These are phyloP conservation scores for Euplexia lucipara DNA, from an alignment of 2,888 invertebrate genomes.

Conservation along the genomic window DNA sequence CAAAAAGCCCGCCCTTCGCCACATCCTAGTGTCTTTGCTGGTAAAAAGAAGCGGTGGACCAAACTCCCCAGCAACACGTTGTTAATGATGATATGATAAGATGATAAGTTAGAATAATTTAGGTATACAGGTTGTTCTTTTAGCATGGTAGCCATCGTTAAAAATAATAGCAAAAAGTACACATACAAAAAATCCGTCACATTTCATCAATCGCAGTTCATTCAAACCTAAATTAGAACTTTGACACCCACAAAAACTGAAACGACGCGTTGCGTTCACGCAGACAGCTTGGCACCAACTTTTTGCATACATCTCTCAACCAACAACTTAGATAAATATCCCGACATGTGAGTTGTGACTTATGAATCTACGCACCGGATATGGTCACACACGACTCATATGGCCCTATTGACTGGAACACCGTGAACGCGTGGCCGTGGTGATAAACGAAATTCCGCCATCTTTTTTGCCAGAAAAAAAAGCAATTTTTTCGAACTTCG, in stretches of 20 bases:
- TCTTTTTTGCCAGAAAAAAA: slow-evolving; percentile 9
- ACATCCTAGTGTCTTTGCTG: too few species aligned
- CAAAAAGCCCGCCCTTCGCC: too few species aligned
- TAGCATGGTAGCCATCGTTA: too few species aligned
- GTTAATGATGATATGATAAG: too few species aligned
- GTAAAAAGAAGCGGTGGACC: too few species aligned
- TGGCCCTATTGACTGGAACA: slow-evolving; percentile 38
- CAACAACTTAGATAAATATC: slow-evolving; percentile 57
- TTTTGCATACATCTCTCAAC: slow-evolving; percentile 74
- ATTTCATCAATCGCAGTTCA: slow-evolving; percentile 2
- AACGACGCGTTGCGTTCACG: slow-evolving; percentile 37
- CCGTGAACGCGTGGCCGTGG: slow-evolving; percentile 51
- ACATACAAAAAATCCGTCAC: background rate
- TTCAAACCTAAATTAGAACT: slow-evolving; percentile 29
- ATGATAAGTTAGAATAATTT: too few species aligned
- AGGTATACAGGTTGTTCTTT: too few species aligned
- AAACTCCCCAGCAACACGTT: too few species aligned
- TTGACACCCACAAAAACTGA: slow-evolving; percentile 46
- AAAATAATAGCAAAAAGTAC: too few species aligned
- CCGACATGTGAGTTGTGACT: slow-evolving; percentile 77
- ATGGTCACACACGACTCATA: slow-evolving; percentile 76
- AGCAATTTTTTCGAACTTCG: slow-evolving; percentile 9
- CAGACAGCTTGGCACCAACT: slow-evolving; percentile 85
- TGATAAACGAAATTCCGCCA: slow-evolving; percentile 13
- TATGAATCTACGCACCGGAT: slow-evolving; percentile 81